Evolutionary conservation across 2,797 vertebrate species (phyloP).

Genomic region (Argentina silus): DNA sequence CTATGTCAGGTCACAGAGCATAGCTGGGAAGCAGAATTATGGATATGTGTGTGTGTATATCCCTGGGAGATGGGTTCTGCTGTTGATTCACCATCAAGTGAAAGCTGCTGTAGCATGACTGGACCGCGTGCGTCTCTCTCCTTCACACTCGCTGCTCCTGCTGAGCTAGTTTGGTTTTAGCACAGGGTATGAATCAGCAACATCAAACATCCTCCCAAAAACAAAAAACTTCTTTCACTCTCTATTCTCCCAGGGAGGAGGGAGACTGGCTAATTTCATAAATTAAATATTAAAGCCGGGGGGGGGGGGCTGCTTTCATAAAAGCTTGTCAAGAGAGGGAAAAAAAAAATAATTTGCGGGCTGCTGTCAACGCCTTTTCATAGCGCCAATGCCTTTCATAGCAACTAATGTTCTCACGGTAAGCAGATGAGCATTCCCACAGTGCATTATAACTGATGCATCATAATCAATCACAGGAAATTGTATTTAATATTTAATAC

Average conservation of each 20-base stretch:
- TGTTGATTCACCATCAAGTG: conserved; percentile 40
- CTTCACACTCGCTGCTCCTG: conserved; percentile 43
- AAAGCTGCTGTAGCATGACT: conserved; percentile 39
- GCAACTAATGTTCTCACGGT: neutral
- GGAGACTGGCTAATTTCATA: conserved; percentile 3
- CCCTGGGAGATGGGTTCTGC: conserved; percentile 11
- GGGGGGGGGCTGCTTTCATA: no score
- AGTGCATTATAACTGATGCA: neutral
- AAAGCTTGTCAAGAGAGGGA: no score
- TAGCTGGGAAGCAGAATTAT: conserved; percentile 38
- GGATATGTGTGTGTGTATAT: conserved; percentile 35
- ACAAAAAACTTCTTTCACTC: conserved; percentile 6
- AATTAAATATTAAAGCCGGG: neutral
- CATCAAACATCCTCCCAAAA: neutral
- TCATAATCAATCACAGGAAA: neutral
- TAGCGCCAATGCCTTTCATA: neutral
- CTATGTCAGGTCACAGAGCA: conserved; percentile 32
- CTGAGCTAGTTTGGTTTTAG: conserved; percentile 34
- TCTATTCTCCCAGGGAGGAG: neutral
- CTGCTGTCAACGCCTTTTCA: neutral
- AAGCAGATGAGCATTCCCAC: neutral
- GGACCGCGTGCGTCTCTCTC: conserved; percentile 26
- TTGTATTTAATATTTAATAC: neutral
- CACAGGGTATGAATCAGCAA: neutral
- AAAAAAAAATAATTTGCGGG: no score